A percentile compares a stretch with the other conserved stretches of the same genome.
phyloP scores from a whole-genome alignment of 2,797 vertebrate species.

The Ctenochaetus hawaiiensis region DNA sequence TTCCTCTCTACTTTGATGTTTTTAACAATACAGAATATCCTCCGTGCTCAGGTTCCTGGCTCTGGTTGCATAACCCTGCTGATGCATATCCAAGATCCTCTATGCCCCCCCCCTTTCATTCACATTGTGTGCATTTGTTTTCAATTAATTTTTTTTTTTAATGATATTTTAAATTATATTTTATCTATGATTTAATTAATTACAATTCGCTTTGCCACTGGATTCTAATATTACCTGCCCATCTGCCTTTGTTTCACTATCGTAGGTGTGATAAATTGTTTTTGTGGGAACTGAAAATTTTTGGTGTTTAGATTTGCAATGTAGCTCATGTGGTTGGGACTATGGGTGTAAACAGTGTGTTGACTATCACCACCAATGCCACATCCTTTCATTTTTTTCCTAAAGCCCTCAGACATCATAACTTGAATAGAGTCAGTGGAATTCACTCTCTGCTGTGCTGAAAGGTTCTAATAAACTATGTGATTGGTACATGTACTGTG shows the following conservation, averaged over 20 bases:
- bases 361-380: neutral
- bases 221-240: too few relatives aligned
- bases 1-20: constrained; percentile 44
- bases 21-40: constrained; percentile 39
- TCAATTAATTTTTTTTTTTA: neutral
- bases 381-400: neutral
- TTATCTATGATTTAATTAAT: too few relatives aligned
- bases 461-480: too few relatives aligned
- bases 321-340: neutral
- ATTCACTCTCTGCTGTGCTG: too few relatives aligned
- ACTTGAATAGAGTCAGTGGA: too few relatives aligned
- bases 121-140: neutral
- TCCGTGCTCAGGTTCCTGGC: neutral
- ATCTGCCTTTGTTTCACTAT: neutral
- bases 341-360: neutral
- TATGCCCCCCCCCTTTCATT: too few relatives aligned
- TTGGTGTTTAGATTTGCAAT: neutral
- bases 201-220: too few relatives aligned
- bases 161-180: neutral
- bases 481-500: too few relatives aligned
- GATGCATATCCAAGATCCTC: neutral
- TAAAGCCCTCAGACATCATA: too few relatives aligned
- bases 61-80: constrained; percentile 23
- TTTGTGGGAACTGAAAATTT: neutral
- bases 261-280: neutral